Percentiles rank a stretch among this genome's conserved stretches.
Conservation (phyloP, 2,797 vertebrate genomes). For the Neoniphon sammara region DNA sequence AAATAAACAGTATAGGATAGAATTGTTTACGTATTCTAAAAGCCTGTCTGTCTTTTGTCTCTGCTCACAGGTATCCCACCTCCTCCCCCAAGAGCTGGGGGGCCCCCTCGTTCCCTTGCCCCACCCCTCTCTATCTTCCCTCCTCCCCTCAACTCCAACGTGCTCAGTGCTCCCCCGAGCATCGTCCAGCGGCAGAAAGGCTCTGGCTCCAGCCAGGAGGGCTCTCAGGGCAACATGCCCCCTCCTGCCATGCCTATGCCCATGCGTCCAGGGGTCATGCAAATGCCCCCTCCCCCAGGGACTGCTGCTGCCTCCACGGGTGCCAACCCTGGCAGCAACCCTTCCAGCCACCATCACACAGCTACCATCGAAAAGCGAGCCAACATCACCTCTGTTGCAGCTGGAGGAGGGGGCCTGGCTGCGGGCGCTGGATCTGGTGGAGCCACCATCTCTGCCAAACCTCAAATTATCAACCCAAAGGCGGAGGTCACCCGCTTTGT, state of each 20-base stretch:
- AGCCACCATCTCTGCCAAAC: constrained; percentile 97
- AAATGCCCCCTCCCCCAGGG: constrained; percentile 84
- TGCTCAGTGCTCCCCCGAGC: constrained; percentile 94
- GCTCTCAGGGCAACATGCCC: constrained; percentile 81
- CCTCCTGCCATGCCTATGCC: constrained; percentile 74
- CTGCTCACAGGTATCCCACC: constrained; percentile 91
- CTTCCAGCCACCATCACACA: constrained; percentile 76
- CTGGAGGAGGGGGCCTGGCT: constrained; percentile 54
- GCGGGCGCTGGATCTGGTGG: constrained; percentile 77
- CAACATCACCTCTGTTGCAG: constrained; percentile 78
- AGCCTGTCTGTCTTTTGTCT: background rate
- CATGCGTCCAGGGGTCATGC: constrained; percentile 78
- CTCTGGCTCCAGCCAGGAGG: constrained; percentile 72
- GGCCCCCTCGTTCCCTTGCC: constrained; percentile 86
- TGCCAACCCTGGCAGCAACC: constrained; percentile 54
- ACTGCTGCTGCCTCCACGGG: constrained; percentile 64
- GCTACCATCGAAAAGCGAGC: constrained; percentile 98
- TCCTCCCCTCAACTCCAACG: constrained; percentile 90
- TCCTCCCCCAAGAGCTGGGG: constrained; percentile 90
- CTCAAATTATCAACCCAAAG: constrained; percentile 98
- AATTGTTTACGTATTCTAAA: background rate
- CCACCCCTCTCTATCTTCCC: constrained; percentile 91
- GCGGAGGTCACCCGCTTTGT: constrained; percentile 97
- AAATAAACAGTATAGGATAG: background rate
- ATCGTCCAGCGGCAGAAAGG: constrained; percentile 89